Conservation (phyloP, 1,140 invertebrate species). For the Drosophila guanche region DNA sequence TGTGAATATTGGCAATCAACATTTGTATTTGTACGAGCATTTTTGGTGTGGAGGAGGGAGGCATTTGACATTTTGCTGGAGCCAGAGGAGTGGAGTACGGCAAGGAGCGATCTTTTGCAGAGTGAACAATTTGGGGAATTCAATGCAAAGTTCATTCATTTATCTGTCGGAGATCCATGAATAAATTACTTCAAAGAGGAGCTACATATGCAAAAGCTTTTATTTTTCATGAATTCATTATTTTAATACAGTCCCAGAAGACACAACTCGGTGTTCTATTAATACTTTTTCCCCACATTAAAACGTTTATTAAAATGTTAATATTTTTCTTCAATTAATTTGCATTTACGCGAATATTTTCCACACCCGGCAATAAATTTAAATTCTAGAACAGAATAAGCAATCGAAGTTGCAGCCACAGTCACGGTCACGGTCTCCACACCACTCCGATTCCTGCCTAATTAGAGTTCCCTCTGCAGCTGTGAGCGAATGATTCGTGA, state of each 20-base stretch:
- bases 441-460: conserved; percentile 48
- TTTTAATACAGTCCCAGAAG: too few relatives aligned
- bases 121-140: too few relatives aligned
- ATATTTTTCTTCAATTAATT: conserved; percentile 55
- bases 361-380: conserved; percentile 65
- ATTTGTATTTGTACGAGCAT: conserved; percentile 68
- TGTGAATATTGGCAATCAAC: conserved; percentile 77
- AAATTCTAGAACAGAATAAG: conserved; percentile 39
- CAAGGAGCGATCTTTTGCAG: too few relatives aligned
- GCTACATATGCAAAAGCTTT: too few relatives aligned
- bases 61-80: conserved; percentile 59
- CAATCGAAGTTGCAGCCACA: conserved; percentile 2
- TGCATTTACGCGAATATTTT: conserved; percentile 50
- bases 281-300: neutral
- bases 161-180: too few relatives aligned
- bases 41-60: too few relatives aligned
- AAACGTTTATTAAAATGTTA: conserved; percentile 23
- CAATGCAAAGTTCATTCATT: too few relatives aligned
- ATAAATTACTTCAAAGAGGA: too few relatives aligned
- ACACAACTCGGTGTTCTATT: neutral
- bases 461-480: conserved; percentile 53
- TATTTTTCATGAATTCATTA: too few relatives aligned
- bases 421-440: neutral
- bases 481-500: conserved; percentile 41
- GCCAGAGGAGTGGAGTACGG: conserved; percentile 26